Percentiles rank a stretch among this genome's conserved stretches.
phyloP scores from a whole-genome alignment of 1,140 invertebrate species.

The Diabrotica virgifera region DNA sequence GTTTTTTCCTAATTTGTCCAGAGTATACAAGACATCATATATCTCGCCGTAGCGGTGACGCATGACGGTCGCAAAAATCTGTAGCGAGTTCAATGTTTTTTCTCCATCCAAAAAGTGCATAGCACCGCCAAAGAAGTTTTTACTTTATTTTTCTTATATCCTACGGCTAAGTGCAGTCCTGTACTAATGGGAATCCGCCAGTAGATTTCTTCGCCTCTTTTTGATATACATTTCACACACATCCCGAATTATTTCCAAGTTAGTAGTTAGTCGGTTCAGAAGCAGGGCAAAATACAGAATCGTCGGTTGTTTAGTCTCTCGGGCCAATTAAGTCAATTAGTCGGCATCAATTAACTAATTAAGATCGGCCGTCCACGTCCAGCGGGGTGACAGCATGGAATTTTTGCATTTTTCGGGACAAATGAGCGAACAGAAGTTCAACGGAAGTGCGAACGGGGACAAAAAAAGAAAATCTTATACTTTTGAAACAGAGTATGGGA shows the following conservation, averaged over 20 bases:
- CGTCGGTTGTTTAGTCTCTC: background rate
- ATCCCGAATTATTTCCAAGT: background rate
- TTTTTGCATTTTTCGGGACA: slow-evolving; percentile 13
- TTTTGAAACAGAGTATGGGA: slow-evolving; percentile 10
- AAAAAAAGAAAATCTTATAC: slow-evolving; percentile 5
- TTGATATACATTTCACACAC: background rate
- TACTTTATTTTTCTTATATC: background rate
- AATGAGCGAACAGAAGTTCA: slow-evolving; percentile 9
- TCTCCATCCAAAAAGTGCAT: too few species aligned
- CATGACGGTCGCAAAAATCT: too few species aligned
- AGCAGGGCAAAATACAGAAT: background rate
- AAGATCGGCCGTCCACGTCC: background rate
- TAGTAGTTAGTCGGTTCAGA: background rate
- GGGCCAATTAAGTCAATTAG: background rate
- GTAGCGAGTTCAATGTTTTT: too few species aligned
- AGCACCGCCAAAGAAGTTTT: too few species aligned
- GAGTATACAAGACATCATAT: too few species aligned
- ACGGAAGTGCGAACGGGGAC: background rate
- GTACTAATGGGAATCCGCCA: background rate
- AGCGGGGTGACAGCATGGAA: slow-evolving; percentile 6
- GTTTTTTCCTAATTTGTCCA: too few species aligned
- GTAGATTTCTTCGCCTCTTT: background rate
- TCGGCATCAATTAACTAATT: background rate
- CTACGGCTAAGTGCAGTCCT: background rate
- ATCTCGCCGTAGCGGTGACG: too few species aligned